Evolutionary conservation across 2,113 vertebrate species (phyloP).

Genomic region (Todiramphus chloris): DNA sequence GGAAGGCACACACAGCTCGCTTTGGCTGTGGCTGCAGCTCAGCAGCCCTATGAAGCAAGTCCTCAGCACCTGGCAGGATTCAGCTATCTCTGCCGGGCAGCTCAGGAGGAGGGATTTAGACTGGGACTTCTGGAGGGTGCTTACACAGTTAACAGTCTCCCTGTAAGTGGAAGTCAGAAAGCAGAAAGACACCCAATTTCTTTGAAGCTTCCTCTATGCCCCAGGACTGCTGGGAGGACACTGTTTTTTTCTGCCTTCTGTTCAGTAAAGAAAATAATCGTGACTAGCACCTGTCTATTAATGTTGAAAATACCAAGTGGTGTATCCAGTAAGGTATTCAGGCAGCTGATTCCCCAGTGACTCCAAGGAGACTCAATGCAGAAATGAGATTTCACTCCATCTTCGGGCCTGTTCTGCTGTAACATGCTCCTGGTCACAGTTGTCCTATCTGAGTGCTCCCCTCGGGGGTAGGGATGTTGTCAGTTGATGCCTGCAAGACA

Average conservation of each 20-base stretch:
- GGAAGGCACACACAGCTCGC: not conserved
- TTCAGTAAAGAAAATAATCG: not conserved
- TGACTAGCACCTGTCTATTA: not conserved
- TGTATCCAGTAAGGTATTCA: not conserved
- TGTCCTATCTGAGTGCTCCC: not conserved
- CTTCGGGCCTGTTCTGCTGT: not conserved
- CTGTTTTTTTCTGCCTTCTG: not conserved
- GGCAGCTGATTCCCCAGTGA: not conserved
- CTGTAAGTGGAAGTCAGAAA: not conserved
- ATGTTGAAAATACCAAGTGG: not conserved
- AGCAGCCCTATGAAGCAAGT: not conserved
- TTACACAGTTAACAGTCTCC: not conserved
- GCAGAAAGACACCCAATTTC: not conserved
- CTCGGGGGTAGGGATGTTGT: not conserved
- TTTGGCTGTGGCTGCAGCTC: not conserved
- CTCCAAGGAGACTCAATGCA: not conserved
- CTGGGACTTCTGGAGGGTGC: not conserved
- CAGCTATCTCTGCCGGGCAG: rapidly evolving
- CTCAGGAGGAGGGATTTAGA: not conserved
- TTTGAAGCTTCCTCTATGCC: not conserved
- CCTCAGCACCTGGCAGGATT: not conserved
- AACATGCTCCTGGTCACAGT: not conserved
- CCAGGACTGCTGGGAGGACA: not conserved
- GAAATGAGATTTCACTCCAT: not conserved
- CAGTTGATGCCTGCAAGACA: not conserved